phyloP scores from a whole-genome alignment of 2,797 vertebrate genomes.

The Lacerta bilineata region DNA sequence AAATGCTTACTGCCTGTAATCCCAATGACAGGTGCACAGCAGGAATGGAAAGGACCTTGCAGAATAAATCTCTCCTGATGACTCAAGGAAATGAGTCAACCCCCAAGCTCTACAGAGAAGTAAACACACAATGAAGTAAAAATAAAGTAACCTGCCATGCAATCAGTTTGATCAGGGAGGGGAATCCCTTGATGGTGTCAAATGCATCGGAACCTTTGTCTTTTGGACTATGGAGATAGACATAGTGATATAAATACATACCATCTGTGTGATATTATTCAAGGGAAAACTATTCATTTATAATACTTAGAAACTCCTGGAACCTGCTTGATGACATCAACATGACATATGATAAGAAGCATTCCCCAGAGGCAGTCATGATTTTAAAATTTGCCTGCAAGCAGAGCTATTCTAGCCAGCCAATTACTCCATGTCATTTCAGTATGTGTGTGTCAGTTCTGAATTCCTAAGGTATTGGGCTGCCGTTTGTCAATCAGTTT shows the following conservation, averaged over 20 bases:
- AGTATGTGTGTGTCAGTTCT: neutral
- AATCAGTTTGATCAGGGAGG: neutral
- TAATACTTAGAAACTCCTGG: neutral
- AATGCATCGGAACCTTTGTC: neutral
- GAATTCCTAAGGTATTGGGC: neutral
- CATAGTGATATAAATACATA: neutral
- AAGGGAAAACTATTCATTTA: neutral
- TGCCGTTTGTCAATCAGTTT: conserved; percentile 25
- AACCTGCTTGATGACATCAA: conserved; percentile 15
- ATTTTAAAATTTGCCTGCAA: conserved; percentile 4
- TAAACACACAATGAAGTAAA: neutral
- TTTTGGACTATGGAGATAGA: neutral
- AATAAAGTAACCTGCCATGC: neutral
- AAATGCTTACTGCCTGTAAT: too few species aligned
- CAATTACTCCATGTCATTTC: neutral
- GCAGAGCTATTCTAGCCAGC: neutral
- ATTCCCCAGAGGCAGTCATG: neutral
- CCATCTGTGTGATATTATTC: neutral
- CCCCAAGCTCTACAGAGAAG: too few species aligned
- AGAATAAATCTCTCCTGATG: neutral
- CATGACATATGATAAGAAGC: neutral
- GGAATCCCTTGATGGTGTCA: neutral
- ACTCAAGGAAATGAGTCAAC: neutral
- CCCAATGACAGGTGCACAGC: too few species aligned
- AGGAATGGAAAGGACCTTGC: too few species aligned